A percentile compares a stretch with the other conserved stretches of the same genome.
These are phyloP conservation scores for Henicopernis longicauda DNA, from an alignment of 2,113 vertebrate species.

Conservation along the genomic window DNA sequence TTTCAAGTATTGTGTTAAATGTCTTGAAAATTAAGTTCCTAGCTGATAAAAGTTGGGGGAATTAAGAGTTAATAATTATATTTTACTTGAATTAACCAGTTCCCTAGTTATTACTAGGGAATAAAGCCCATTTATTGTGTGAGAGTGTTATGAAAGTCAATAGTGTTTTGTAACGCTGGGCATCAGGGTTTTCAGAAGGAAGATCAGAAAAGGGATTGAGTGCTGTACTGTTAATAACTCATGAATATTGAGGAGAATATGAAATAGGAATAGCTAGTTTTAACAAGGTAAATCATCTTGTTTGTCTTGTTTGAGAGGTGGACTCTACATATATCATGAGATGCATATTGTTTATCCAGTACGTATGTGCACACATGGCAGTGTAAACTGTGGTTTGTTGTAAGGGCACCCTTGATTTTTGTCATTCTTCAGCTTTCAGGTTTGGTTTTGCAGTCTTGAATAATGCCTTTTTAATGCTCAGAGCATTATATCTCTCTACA, in stretches of 20 bases:
- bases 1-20: not conserved
- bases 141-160: not conserved
- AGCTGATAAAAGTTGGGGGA: not conserved
- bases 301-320: not conserved
- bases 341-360: rapidly evolving
- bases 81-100: not conserved
- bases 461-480: not conserved
- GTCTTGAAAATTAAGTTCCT: not conserved
- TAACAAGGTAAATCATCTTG: not conserved
- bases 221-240: not conserved
- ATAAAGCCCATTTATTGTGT: not conserved
- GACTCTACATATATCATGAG: rapidly evolving
- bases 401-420: not conserved
- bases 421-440: not conserved
- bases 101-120: not conserved
- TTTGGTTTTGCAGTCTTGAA: not conserved
- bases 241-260: not conserved
- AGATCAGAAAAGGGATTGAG: not conserved
- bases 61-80: not conserved
- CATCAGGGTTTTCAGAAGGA: not conserved
- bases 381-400: not conserved
- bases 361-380: rapidly evolving
- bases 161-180: not conserved
- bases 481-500: not conserved
- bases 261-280: not conserved